Percentiles rank a stretch among this genome's conserved stretches.
These are phyloP conservation scores for Pseudorhombus dupliciocellatus DNA, from an alignment of 2,113 vertebrate species.

Conservation along the genomic window DNA sequence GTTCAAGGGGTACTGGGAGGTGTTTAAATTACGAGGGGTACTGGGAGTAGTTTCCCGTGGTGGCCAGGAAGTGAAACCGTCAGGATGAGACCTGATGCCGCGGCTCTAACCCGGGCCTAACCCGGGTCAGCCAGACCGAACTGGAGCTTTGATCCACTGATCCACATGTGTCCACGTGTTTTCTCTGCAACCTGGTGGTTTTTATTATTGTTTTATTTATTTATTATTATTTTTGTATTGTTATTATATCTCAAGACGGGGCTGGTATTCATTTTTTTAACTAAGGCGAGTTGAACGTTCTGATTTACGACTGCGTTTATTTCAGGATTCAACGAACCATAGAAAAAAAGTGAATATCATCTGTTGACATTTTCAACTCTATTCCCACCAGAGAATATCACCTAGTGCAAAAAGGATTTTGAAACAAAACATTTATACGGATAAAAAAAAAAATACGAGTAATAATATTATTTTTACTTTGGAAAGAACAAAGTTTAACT, in stretches of 20 bases:
- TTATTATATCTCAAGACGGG: too few relatives aligned
- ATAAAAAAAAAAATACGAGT: background rate
- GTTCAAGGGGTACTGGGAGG: background rate
- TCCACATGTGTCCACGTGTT: too few relatives aligned
- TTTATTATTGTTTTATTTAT: too few relatives aligned
- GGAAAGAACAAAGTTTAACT: background rate
- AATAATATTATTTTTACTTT: background rate
- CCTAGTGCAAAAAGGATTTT: background rate
- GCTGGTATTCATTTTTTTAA: constrained; percentile 3
- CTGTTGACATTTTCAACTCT: constrained; percentile 19
- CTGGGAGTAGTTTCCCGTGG: background rate
- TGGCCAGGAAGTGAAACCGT: background rate
- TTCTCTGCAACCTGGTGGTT: too few relatives aligned
- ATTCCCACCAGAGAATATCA: constrained; percentile 8
- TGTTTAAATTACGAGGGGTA: background rate
- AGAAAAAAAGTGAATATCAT: constrained; percentile 10
- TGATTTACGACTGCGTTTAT: constrained; percentile 18
- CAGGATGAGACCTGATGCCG: constrained; percentile 34
- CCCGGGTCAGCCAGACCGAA: constrained; percentile 3
- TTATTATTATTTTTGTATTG: too few relatives aligned
- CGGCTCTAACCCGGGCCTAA: background rate
- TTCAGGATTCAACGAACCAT: constrained; percentile 9
- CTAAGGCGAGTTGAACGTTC: constrained; percentile 8
- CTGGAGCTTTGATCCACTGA: background rate
- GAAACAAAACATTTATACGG: too few relatives aligned